Base-by-base conservation (phyloP, 2,888 invertebrate genomes). In the Criorhina ranunculi region DNA sequence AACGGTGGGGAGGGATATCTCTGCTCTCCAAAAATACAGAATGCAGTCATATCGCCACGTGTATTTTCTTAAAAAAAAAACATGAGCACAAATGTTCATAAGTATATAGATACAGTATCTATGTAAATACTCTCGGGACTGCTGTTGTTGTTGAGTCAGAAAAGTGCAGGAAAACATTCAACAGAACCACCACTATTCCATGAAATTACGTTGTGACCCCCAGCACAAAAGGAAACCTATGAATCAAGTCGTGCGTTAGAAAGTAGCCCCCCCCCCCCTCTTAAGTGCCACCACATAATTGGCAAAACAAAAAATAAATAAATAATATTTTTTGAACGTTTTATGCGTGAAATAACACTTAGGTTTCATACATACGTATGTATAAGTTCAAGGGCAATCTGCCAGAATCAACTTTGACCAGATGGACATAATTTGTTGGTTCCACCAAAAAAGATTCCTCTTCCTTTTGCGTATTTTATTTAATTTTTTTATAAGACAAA, bases 301-400 rank as follows among this genome's bases (percentile, higher is more conserved):
- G 17, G 15, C 40, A 15, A 15, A 17, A 7, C 4, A 19, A 29
- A 37, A 29, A 31, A 53, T 15, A 33, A 7, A 53, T 4, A 33
- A 33, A 53, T 12, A n/a, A 29, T n/a, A 31, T 17, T 35, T 46
- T 12, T 2, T 51, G 51, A n/a, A 29, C 12, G 9, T 17, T 40
- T 51, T 40, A 7, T 53, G 53, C 51, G 49, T 24, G 24, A 11
- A 46, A 31, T n/a, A 24, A 72, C 2, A 19, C 37, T 35, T 46
- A n/a, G n/a, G n/a, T n/a, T n/a, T n/a, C n/a, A n/a, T 11, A 6
- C 17, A 11, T 24, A 17, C 11, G 29, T 44, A 33, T 29, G 29
- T 44, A 33, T 29, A 24, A 46, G 66, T 76, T 76, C 75, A 76
- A 76, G 75, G 75, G 75, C 75, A 57, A 49, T 19, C 12, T 40